These are phyloP conservation scores for Rhombomys opimus DNA, from an alignment of 2,113 vertebrate genomes.

Conservation along the genomic window DNA sequence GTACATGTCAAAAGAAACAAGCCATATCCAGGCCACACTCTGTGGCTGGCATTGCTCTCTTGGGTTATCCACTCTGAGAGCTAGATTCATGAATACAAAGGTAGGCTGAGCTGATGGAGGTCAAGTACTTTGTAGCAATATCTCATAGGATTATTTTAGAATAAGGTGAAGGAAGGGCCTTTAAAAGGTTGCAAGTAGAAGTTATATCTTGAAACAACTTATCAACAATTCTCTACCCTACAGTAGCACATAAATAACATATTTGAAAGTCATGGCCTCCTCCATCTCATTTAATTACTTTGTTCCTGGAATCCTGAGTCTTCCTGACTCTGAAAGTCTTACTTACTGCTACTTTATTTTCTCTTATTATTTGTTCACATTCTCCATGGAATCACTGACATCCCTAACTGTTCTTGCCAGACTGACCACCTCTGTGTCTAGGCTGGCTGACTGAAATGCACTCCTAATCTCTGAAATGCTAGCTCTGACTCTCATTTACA, in stretches of 20 bases:
- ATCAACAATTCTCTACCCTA: neutral
- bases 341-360: neutral
- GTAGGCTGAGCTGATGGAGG: neutral
- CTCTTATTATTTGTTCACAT: neutral
- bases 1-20: neutral
- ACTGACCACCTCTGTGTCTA: neutral
- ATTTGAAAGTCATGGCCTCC: neutral
- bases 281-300: conserved; percentile 30
- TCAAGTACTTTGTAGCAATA: conserved; percentile 46
- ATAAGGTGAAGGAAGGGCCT: neutral
- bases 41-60: neutral
- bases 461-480: neutral
- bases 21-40: neutral
- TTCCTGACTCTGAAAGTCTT: conserved; percentile 6
- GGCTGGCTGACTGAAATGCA: neutral
- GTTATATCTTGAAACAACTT: conserved; percentile 22
- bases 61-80: neutral
- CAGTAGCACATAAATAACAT: neutral
- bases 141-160: conserved; percentile 55
- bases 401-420: neutral
- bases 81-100: neutral
- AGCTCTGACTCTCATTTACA: neutral
- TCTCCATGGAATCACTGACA: neutral
- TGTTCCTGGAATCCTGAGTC: neutral
- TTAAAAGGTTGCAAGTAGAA: conserved; percentile 11